Evolutionary conservation across 2,113 vertebrate genomes (phyloP).

Genomic region (Caracal caracal): DNA sequence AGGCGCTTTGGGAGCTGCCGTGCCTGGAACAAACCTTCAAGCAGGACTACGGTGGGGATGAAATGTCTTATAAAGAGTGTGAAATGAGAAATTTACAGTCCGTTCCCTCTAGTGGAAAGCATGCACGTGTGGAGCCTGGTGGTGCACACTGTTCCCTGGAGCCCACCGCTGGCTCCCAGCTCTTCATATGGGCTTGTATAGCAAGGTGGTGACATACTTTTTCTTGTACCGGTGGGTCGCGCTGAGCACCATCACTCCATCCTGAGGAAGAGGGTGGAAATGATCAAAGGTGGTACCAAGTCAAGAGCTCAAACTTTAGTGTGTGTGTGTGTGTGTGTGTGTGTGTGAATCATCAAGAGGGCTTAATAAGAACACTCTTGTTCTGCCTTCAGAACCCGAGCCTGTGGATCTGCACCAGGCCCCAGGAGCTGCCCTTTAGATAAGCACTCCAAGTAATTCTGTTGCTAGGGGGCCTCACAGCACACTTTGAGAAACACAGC

Average conservation of each 20-base stretch:
- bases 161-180: background rate
- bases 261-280: constrained; percentile 85
- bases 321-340: rapidly evolving
- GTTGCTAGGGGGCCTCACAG: background rate
- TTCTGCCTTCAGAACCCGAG: background rate
- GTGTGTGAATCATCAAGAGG: rapidly evolving
- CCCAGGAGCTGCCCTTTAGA: background rate
- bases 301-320: background rate
- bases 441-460: background rate
- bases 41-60: constrained; percentile 54
- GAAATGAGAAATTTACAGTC: constrained; percentile 69
- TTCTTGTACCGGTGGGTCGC: constrained; percentile 98
- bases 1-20: constrained; percentile 48
- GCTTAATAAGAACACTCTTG: too few species aligned
- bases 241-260: constrained; percentile 99
- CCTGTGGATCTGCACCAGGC: background rate
- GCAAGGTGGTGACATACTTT: constrained; percentile 97
- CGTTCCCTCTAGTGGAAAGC: constrained; percentile 66
- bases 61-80: constrained; percentile 76
- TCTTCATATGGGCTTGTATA: constrained; percentile 97
- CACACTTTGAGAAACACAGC: background rate
- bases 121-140: constrained; percentile 45
- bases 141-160: background rate
- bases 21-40: constrained; percentile 70
- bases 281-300: background rate